Percentiles rank a stretch among this genome's conserved stretches.
These are phyloP conservation scores for Apotomis capreana DNA, from an alignment of 2,888 invertebrate species.

Conservation along the genomic window DNA sequence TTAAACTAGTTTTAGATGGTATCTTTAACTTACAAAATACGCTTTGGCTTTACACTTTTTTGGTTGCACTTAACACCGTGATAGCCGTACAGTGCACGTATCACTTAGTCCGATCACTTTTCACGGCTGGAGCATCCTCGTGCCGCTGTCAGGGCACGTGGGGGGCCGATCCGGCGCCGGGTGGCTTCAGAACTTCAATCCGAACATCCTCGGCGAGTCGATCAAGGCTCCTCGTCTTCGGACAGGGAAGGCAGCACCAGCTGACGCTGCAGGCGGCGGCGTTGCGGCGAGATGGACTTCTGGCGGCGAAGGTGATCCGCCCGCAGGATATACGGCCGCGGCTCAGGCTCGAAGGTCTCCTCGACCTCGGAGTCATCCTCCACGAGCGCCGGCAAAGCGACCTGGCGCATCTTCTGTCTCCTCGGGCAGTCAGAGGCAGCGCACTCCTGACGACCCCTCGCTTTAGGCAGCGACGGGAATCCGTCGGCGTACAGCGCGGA, in stretches of 20 bases:
- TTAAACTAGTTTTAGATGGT: conserved; percentile 26
- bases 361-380: conserved; percentile 64
- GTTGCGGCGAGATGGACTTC: conserved; percentile 74
- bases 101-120: conserved; percentile 28
- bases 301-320: conserved; percentile 70
- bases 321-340: conserved; percentile 62
- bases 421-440: conserved; percentile 60
- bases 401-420: conserved; percentile 60
- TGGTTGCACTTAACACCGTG: conserved; percentile 25
- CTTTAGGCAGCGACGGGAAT: conserved; percentile 61
- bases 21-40: conserved; percentile 27
- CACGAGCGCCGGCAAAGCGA: conserved; percentile 66
- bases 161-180: conserved; percentile 50
- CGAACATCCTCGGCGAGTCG: conserved; percentile 49
- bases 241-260: conserved; percentile 75
- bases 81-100: conserved; percentile 20
- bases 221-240: conserved; percentile 80
- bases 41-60: conserved; percentile 28
- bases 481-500: conserved; percentile 66
- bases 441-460: conserved; percentile 59
- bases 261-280: conserved; percentile 68
- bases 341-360: conserved; percentile 63
- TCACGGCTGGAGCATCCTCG: background rate
- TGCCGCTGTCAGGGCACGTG: conserved; percentile 19
- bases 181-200: conserved; percentile 70